Evolutionary conservation across 2,888 invertebrate genomes (phyloP), one percentile per base, ranked within the genome.

Genomic region (Acleris holmiana): DNA sequence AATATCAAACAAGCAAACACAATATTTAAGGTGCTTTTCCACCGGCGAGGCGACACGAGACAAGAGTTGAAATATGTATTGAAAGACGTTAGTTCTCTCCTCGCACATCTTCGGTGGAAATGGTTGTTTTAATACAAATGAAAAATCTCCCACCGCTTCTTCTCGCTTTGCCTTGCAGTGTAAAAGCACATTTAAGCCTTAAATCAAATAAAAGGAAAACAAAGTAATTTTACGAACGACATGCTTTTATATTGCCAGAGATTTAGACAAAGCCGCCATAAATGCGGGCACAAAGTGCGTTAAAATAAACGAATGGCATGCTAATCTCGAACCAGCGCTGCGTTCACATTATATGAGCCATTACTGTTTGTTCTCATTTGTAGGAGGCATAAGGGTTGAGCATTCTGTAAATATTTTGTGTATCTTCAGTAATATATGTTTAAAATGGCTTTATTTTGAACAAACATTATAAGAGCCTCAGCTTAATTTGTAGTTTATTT

Each of bases 311-410:
- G 65, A 65, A 65, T 60, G 58, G 53, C 53, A 59, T 65, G 65
- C 60, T 65, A 65, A 65, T 65, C 59, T 65, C 48, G 50, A 58
- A 48, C 64, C 61, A 23, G 51, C 46, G 59, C 29, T 54, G 19
- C 64, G 48, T 48, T 59, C 29, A 51, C 66, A 63, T 69, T 69
- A 68, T 62, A 58, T 40, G 35, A 44, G 63, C 51, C 60, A 67
- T 69, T 63, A 68, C 65, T 57, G 66, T 68, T 69, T 66, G 66
- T 63, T 56, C 60, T 69, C 50, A 68, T 67, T 67, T 63, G 67
- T 53, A 40, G 47, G 49, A 49, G 44, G 23, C 40, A 35, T n/a
- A 62, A 50, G 17, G 46, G 50, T 35, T 21, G 17, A 56, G 50
- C 40, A 40, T 46, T 55, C n/a, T 55, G 49, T 25, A 35, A 35